Conservation (phyloP, 2,797 vertebrate genomes). For the Anguilla marmorata region DNA sequence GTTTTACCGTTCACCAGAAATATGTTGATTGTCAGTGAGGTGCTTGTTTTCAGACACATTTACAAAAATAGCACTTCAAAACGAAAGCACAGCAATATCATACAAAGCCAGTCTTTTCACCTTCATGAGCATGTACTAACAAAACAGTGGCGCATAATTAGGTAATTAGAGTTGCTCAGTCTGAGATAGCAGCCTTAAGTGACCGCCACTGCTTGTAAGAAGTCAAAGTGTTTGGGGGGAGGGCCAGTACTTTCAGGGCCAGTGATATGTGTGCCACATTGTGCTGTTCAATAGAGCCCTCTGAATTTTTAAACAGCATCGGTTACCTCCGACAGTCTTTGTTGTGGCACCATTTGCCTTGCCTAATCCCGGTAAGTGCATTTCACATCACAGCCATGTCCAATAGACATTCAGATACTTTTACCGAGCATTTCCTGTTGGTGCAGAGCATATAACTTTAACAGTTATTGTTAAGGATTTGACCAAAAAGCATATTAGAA, state of each 20-base stretch:
- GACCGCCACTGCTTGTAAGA: slow-evolving; percentile 20
- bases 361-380: slow-evolving; percentile 71
- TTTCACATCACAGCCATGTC: slow-evolving; percentile 47
- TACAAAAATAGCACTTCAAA: slow-evolving; percentile 3
- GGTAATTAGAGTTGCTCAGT: slow-evolving; percentile 32
- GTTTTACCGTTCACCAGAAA: background rate
- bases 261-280: slow-evolving; percentile 66
- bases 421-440: slow-evolving; percentile 17
- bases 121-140: slow-evolving; percentile 25
- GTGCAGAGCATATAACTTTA: background rate
- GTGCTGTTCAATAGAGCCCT: slow-evolving; percentile 70
- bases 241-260: slow-evolving; percentile 46
- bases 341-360: slow-evolving; percentile 71
- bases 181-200: slow-evolving; percentile 26
- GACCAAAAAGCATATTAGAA: background rate
- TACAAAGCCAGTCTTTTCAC: slow-evolving; percentile 22
- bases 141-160: slow-evolving; percentile 24
- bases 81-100: slow-evolving; percentile 11
- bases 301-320: slow-evolving; percentile 78
- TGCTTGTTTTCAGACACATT: background rate
- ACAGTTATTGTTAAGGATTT: slow-evolving; percentile 4
- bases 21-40: background rate
- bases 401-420: slow-evolving; percentile 12
- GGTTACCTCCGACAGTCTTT: slow-evolving; percentile 70
- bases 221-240: slow-evolving; percentile 10